A percentile compares a stretch with the other conserved stretches of the same genome.
These are phyloP conservation scores for Oenanthe oenanthe DNA, from an alignment of 2,113 vertebrate genomes.

Conservation along the genomic window DNA sequence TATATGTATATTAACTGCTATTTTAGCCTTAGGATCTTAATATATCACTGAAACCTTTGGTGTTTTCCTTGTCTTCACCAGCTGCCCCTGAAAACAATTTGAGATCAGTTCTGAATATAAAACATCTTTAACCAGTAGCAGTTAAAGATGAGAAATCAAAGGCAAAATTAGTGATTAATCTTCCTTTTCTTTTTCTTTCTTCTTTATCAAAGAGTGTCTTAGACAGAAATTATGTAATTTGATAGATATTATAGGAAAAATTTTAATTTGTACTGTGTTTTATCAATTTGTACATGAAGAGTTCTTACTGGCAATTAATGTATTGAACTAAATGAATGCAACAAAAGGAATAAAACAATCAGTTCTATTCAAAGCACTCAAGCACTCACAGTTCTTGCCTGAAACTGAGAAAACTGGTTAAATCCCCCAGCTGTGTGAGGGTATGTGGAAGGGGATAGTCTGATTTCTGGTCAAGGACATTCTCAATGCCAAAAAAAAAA, in stretches of 20 bases:
- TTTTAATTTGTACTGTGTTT: background rate
- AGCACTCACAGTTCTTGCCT: background rate
- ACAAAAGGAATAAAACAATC: background rate
- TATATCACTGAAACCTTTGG: fast-evolving
- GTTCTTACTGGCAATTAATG: background rate
- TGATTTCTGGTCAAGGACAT: background rate
- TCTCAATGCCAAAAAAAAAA: background rate
- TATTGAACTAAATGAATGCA: background rate
- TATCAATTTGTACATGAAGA: background rate
- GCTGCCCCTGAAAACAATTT: background rate
- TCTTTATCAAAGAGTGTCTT: background rate
- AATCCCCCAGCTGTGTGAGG: background rate
- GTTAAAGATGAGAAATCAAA: background rate
- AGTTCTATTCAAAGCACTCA: background rate
- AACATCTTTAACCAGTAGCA: background rate
- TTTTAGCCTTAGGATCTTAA: background rate
- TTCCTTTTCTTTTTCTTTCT: background rate
- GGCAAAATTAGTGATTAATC: background rate
- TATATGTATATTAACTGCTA: background rate
- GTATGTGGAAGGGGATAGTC: background rate
- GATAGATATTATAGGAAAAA: background rate
- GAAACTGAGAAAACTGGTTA: background rate
- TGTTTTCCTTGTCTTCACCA: background rate
- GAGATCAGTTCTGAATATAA: background rate
- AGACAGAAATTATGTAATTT: background rate